Base-by-base conservation (phyloP, 2,113 vertebrate genomes). In the Rhabdornis inornatus region DNA sequence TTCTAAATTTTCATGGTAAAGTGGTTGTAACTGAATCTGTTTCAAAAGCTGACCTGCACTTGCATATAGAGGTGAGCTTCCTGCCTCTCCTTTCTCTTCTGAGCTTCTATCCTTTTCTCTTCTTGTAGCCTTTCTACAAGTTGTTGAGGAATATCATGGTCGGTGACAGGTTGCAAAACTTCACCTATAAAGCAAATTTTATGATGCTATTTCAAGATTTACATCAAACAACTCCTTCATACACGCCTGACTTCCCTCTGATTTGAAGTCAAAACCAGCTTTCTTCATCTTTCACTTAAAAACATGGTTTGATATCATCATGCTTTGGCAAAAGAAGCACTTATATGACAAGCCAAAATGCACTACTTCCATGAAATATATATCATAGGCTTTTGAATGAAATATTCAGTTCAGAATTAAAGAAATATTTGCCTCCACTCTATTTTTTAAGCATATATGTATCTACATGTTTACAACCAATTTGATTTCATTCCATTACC, bases 1-100 rank as follows among this genome's bases (percentile, higher is more conserved):
- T 25, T 49, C 37, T 44, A 7, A 68, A 76, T 85, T 84, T 80
- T 50, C 81, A 80, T 11, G 10, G 20, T 15, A 55, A 90, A 42
- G 15, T 3, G 76, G 37, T 2, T 77, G 37, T 22, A 85, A 93
- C 22, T 71, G 28, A 7, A 80, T 87, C 27, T 27, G 3, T 49
- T 64, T 66, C 24, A 7, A 66, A 69, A 78, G 37, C 98, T 97
- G 80, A 99, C 99, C 99, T 99, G 99, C 89, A 99, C 99, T 98
- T 99, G 99, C 99, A 99, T 99, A 96, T 99, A 99, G 71, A 99
- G 99, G 66, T 99, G 99, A 89, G 99, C 99, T 96, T 99, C 99
- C 95, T 99, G 99, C 30, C 99, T 98, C 95, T 99, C 99, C 97
- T 99, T 99, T 93, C 99, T 98, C 97, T 99, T 99, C 97, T 99